These are phyloP conservation scores for Rhea pennata DNA, from an alignment of 2,113 vertebrate genomes.

Conservation along the genomic window DNA sequence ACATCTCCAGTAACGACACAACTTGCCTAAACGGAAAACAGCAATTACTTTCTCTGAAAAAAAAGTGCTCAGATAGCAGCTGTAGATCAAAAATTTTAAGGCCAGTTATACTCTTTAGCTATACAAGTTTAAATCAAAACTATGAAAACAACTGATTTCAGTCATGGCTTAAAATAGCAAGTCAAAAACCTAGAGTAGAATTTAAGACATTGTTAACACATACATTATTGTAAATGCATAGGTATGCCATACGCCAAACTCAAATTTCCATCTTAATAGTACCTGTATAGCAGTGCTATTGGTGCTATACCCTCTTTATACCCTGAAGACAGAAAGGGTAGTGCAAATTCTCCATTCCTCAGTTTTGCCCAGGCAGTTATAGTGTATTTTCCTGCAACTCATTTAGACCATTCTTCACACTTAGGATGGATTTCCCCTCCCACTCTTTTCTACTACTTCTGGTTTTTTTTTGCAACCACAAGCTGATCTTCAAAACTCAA, in stretches of 20 bases:
- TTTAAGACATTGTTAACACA: background rate
- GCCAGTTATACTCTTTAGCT: background rate
- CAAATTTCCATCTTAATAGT: background rate
- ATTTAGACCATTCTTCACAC: background rate
- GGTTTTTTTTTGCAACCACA: background rate
- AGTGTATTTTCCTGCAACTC: background rate
- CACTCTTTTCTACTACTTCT: background rate
- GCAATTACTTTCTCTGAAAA: background rate
- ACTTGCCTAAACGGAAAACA: background rate
- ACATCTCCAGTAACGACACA: background rate
- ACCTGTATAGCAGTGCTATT: background rate
- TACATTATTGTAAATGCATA: background rate
- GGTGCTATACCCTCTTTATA: background rate
- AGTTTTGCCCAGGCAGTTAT: background rate
- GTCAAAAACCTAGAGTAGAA: background rate
- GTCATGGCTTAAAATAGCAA: background rate
- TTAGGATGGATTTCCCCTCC: background rate
- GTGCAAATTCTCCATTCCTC: background rate
- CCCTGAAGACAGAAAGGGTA: background rate
- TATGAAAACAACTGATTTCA: background rate
- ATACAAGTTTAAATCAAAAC: background rate
- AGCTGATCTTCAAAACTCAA: background rate
- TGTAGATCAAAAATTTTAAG: background rate
- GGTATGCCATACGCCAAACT: background rate
- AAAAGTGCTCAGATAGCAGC: background rate